These are phyloP conservation scores for Mycetomoellerius zeteki DNA, from an alignment of 1,140 invertebrate genomes.

Conservation along the genomic window DNA sequence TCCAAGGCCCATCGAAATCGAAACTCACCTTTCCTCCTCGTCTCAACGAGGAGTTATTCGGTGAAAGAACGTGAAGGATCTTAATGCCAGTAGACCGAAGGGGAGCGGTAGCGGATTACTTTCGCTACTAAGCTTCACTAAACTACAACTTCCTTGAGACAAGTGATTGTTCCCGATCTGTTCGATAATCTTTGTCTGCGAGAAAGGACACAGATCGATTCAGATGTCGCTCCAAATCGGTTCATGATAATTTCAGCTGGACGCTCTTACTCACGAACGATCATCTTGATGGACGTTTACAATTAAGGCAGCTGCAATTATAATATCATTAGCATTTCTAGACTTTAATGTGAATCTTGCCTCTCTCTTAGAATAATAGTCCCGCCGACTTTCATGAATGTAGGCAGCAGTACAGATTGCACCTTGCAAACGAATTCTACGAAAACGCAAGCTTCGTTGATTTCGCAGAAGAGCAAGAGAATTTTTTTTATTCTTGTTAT, in stretches of 20 bases:
- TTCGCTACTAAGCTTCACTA: conserved; percentile 26
- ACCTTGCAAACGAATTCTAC: conserved; percentile 15
- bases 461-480: conserved; percentile 55
- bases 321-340: conserved; percentile 50
- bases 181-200: conserved; percentile 25
- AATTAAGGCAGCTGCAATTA: conserved; percentile 26
- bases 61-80: conserved; percentile 67
- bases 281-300: neutral
- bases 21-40: conserved; percentile 68
- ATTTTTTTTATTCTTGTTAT: too few species aligned
- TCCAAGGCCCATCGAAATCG: conserved; percentile 78
- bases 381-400: neutral
- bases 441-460: conserved; percentile 55
- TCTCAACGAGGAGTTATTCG: conserved; percentile 62
- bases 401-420: neutral
- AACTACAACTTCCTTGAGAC: conserved; percentile 34
- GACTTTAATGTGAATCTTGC: conserved; percentile 1
- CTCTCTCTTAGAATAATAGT: conserved; percentile 32
- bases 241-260: neutral
- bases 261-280: neutral
- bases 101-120: conserved; percentile 35
- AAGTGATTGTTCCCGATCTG: conserved; percentile 39
- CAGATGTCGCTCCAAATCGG: neutral
- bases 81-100: neutral
- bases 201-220: neutral